Base-by-base conservation (phyloP, 2,797 vertebrate genomes). In the Benthosema pterotum region DNA sequence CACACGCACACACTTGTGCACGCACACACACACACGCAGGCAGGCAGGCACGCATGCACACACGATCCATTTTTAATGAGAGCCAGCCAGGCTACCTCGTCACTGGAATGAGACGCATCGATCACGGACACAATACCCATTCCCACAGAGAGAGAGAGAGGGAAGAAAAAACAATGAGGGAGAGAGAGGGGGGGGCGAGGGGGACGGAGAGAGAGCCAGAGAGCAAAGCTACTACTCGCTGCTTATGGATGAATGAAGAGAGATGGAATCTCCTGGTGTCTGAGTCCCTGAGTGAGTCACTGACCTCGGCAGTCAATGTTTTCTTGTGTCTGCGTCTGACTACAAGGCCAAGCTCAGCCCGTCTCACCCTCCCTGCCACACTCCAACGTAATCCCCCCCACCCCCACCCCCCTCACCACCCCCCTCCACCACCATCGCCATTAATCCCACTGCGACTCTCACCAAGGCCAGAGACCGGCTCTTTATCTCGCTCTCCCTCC, bases 11-110 rank as follows among this genome's bases (percentile, higher is more conserved):
- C 61, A 56, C 52, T 46, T 64, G 65, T 65, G 28, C 66, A 28
- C 60, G 58, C 67, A 74, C 71, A 22, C 54, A 43, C 48, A 58
- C 65, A 65, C 52, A 60, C 43, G 57, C 65, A 28, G 61, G 48
- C 59, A 73, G 52, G 18, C 64, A 14, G 58, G 42, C 42, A 25
- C 58, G 65, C 76, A 71, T 52, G 73, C 65, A 63, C 53, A 75
- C 65, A 57, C 74, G 89, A 94, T 95, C 92, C 93, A 94, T 97
- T 94, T 96, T 95, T 96, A 96, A 97, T 95, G 94, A 94, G 93
- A 92, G 88, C 83, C 85, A 90, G 91, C 90, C 93, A 93, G 90
- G 88, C 89, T 91, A 90, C 90, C 84, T 91, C 92, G 89, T 92
- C 91, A 77, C 74, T 90, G 91, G 94, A 94, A 96, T 95, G 95